phyloP scores from a whole-genome alignment of 2,113 vertebrate genomes.

The human (Homo sapiens) region DNA sequence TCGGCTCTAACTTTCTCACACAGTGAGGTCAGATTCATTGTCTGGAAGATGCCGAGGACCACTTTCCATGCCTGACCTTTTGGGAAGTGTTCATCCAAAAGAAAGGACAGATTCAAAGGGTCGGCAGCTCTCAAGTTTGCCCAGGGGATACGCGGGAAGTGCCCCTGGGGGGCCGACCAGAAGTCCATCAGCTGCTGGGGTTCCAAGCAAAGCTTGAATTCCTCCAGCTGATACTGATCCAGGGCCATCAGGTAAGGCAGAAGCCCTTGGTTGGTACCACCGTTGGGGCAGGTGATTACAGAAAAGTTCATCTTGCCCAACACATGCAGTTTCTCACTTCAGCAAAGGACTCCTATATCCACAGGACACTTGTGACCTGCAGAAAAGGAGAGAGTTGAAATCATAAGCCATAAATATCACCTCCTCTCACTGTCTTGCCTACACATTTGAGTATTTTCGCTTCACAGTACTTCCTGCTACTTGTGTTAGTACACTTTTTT shows the following conservation, averaged over 20 bases:
- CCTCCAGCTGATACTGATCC: neutral
- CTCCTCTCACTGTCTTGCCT: accelerated
- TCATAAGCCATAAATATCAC: neutral
- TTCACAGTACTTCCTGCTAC: neutral
- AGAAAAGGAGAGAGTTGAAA: neutral
- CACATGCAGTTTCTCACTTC: accelerated
- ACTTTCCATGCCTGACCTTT: neutral
- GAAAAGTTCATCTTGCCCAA: neutral
- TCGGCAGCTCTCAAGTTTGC: neutral
- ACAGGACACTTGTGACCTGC: neutral
- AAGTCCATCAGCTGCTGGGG: neutral
- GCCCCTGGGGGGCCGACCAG: neutral
- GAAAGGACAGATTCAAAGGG: neutral
- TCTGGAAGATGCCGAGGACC: neutral
- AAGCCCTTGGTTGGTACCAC: accelerated
- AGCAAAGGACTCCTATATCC: accelerated
- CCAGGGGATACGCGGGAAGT: neutral
- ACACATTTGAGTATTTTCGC: accelerated
- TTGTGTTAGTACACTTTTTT: too few relatives aligned
- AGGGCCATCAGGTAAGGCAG: neutral
- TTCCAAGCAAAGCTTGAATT: neutral
- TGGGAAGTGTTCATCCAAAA: neutral
- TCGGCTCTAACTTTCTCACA: neutral
- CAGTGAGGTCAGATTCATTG: neutral
- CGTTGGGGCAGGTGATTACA: accelerated